Conservation (phyloP, 2,113 vertebrate genomes). For the Carassius carassius region DNA sequence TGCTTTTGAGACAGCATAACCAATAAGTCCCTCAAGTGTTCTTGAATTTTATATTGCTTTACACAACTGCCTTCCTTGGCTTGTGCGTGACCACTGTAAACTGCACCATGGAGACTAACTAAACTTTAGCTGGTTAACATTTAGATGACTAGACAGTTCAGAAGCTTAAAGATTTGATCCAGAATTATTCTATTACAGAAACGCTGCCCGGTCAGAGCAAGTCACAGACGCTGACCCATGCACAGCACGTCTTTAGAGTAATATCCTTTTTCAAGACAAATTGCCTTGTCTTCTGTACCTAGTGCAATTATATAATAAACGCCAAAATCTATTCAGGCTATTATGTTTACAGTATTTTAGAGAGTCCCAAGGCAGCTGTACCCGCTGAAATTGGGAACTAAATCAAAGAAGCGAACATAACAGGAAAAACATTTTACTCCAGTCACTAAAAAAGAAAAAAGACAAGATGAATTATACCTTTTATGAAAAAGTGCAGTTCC, state of each 20-base stretch:
- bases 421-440: constrained; percentile 8
- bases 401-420: constrained; percentile 17
- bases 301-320: constrained; percentile 51
- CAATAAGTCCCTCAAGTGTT: neutral
- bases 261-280: constrained; percentile 55
- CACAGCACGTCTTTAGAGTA: constrained; percentile 33
- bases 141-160: constrained; percentile 17
- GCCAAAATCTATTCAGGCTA: constrained; percentile 24
- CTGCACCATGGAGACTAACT: neutral
- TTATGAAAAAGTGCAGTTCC: constrained; percentile 4
- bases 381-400: neutral
- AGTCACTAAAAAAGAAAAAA: neutral
- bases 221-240: neutral
- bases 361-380: constrained; percentile 22
- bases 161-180: constrained; percentile 28
- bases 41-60: neutral
- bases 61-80: neutral
- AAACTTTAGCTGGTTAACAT: constrained; percentile 13
- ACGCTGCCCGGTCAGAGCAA: constrained; percentile 12
- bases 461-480: constrained; percentile 34
- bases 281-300: constrained; percentile 21
- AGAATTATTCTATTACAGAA: constrained; percentile 19
- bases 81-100: constrained; percentile 7
- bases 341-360: constrained; percentile 19
- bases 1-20: neutral